phyloP scores from a whole-genome alignment of 2,888 invertebrate species.

The Drosophila anomalipes region DNA sequence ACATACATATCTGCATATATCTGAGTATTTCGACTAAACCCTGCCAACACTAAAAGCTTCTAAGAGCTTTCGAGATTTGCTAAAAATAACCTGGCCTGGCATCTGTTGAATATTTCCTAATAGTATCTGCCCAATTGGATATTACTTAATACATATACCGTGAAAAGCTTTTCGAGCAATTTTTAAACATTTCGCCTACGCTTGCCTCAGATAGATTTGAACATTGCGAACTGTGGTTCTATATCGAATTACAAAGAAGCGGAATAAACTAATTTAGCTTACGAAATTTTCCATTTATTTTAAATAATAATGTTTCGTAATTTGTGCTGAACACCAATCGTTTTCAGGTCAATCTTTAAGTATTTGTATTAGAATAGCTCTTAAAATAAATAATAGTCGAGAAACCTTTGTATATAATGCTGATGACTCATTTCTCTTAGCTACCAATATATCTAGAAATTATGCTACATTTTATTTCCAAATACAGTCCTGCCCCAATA shows the following conservation, averaged over 20 bases:
- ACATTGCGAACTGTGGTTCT: slow-evolving; percentile 30
- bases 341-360: neutral
- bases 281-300: neutral
- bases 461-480: slow-evolving; percentile 4
- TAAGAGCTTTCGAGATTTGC: slow-evolving; percentile 26
- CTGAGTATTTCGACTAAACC: slow-evolving; percentile 14
- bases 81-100: slow-evolving; percentile 64
- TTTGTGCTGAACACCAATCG: neutral
- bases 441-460: slow-evolving; percentile 16
- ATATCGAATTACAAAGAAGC: slow-evolving; percentile 59
- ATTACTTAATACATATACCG: slow-evolving; percentile 69
- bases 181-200: slow-evolving; percentile 34
- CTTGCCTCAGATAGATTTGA: slow-evolving; percentile 41
- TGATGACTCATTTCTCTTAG: neutral
- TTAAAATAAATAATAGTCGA: neutral
- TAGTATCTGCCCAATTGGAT: slow-evolving; percentile 43
- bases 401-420: neutral
- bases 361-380: neutral
- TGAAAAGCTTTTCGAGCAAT: slow-evolving; percentile 56
- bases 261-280: neutral
- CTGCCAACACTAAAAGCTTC: slow-evolving; percentile 48
- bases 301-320: neutral
- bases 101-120: slow-evolving; percentile 72
- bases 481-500: slow-evolving; percentile 18
- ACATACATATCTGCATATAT: slow-evolving; percentile 13